Base-by-base conservation (phyloP, 1,140 invertebrate genomes). In the Ganaspis sp. region DNA sequence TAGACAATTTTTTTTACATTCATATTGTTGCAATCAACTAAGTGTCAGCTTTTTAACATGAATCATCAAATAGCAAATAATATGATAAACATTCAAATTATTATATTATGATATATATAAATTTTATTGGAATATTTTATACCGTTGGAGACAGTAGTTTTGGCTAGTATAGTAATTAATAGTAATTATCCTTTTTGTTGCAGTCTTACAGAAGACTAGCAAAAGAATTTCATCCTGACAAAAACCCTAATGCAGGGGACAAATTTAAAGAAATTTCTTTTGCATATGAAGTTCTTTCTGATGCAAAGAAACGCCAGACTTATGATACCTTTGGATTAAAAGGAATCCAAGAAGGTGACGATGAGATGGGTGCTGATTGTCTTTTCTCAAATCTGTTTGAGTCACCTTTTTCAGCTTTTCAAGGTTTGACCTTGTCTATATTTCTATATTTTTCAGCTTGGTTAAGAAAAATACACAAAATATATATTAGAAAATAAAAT, bases 191-290 rank as follows among this genome's bases (percentile, higher is more conserved):
- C 11, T 29, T 64, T 64, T 64, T 23, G 4, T 29, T 64, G 23
- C 12, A 64, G 58, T 29, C 23, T 34, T 64, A 64, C 11, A 34
- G 9, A 6, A 64, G 29, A 64, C 58, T 64, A 3, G 23, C 58
- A 34, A 64, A 64, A n/a, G 58, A 64, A 12, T n/a, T 64, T 29
- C 58, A 64, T 12, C 11, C 58, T 4, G 23, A 26, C 11, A 26
- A 64, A 21, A 26, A 64, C n/a, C 58, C 58, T 15, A n/a, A 34
- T 64, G 58, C 58, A 12, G 58, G 23, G 12, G 58, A 64, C 9
- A 64, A 34, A 29, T 64, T 64, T 21, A 64, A 64, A 34, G 58
- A 64, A 29, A 64, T 64, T 29, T 64, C 58, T 15, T 64, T 64
- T 29, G 58, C 58, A 9, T 29, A 64, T 5, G 58, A 64, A 64